phyloP scores from a whole-genome alignment of 53 echinoderm and acorn worm genomes.

The Paelopatides confundens region DNA sequence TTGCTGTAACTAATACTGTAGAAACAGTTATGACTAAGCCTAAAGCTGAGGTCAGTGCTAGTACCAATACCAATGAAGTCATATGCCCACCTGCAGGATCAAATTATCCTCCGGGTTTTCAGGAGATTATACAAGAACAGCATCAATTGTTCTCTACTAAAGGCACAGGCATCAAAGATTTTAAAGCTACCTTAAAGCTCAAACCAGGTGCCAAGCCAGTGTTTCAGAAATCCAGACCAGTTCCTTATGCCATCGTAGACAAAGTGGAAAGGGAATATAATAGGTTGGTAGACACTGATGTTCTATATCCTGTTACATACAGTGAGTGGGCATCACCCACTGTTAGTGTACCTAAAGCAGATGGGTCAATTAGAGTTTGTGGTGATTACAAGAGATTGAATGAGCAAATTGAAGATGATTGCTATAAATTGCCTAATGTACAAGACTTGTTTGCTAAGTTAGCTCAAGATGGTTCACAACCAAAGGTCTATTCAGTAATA shows the following conservation, averaged over 20 bases:
- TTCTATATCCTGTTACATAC: slow-evolving; percentile 40
- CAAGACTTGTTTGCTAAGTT: slow-evolving; percentile 41
- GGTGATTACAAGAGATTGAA: slow-evolving; percentile 49
- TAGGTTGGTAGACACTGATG: slow-evolving; percentile 21
- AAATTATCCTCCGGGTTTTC: too few species aligned
- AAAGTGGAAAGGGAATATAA: slow-evolving; percentile 53
- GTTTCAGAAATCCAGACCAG: slow-evolving; percentile 4
- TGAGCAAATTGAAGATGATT: slow-evolving; percentile 39
- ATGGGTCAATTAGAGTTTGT: slow-evolving; percentile 49
- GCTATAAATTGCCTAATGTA: slow-evolving; percentile 50
- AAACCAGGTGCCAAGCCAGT: not conserved
- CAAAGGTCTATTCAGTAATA: slow-evolving; percentile 60
- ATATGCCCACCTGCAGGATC: too few species aligned
- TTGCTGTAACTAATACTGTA: too few species aligned
- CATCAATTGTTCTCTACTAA: too few species aligned
- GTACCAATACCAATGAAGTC: too few species aligned
- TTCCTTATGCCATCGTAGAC: slow-evolving; percentile 48
- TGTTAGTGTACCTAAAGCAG: slow-evolving; percentile 36
- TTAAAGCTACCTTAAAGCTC: slow-evolving; percentile 51
- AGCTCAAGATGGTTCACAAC: slow-evolving; percentile 23
- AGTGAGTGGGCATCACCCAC: slow-evolving; percentile 57
- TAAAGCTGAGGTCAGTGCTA: too few species aligned
- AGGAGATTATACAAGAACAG: too few species aligned
- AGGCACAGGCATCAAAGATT: too few species aligned
- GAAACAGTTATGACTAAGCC: too few species aligned